Evolutionary conservation across 2,888 invertebrate genomes (phyloP).

Genomic region (Steromphala cineraria): DNA sequence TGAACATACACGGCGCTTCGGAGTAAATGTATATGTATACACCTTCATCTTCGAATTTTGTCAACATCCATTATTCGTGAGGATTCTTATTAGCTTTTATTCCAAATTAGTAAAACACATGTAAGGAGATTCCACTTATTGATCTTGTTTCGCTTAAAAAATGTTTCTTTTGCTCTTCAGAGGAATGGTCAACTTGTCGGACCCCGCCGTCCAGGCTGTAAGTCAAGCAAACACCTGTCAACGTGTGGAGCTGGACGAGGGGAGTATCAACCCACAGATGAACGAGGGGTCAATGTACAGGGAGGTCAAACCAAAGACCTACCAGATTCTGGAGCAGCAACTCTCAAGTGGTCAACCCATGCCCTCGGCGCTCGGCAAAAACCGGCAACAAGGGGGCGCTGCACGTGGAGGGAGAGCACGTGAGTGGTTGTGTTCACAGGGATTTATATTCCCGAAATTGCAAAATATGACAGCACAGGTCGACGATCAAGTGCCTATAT

Average conservation of each 20-base stretch:
- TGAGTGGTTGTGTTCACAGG: not conserved
- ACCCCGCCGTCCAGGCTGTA: slow-evolving; percentile 31
- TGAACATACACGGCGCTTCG: too few species aligned
- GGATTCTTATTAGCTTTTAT: too few species aligned
- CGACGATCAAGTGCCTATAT: too few species aligned
- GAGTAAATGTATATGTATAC: too few species aligned
- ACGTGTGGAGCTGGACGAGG: slow-evolving; percentile 50
- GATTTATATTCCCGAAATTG: not conserved
- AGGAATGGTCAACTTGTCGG: slow-evolving; percentile 38
- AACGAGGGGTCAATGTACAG: slow-evolving; percentile 67
- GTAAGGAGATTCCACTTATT: too few species aligned
- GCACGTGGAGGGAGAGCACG: not conserved
- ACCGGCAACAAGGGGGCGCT: not conserved
- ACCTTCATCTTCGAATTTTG: too few species aligned
- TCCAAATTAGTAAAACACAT: too few species aligned
- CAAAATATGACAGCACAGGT: too few species aligned
- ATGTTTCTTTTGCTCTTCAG: slow-evolving; percentile 28
- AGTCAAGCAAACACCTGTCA: slow-evolving; percentile 21
- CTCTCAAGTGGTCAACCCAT: slow-evolving; percentile 36
- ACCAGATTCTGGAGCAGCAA: slow-evolving; percentile 69
- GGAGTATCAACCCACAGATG: slow-evolving; percentile 55
- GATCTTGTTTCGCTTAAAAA: too few species aligned
- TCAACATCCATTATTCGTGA: too few species aligned
- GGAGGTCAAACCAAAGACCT: slow-evolving; percentile 72
- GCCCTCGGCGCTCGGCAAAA: slow-evolving; percentile 18